Conservation (phyloP, 2,797 vertebrate genomes). For the Botia almorhae region DNA sequence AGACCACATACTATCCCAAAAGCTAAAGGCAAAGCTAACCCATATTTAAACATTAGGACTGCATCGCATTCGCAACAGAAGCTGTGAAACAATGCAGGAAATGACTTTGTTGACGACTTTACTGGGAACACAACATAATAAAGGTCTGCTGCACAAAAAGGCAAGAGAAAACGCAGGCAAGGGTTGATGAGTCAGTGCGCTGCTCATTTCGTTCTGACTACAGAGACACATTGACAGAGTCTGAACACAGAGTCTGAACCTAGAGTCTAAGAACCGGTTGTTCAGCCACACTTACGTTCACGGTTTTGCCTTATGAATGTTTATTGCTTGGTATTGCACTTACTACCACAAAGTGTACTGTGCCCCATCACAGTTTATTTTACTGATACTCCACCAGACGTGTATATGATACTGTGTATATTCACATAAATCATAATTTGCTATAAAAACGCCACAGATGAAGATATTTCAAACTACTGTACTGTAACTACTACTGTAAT, state of each 20-base stretch:
- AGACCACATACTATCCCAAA: conserved; percentile 18
- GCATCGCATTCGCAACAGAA: conserved; percentile 23
- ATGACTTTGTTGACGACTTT: conserved; percentile 34
- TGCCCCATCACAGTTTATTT: no score
- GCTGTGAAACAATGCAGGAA: conserved; percentile 28
- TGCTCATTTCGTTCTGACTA: conserved; percentile 59
- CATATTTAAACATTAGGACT: conserved; percentile 31
- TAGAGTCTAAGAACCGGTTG: conserved; percentile 6
- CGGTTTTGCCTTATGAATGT: not conserved
- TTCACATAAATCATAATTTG: no score
- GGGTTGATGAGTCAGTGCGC: conserved; percentile 58
- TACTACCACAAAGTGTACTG: not conserved
- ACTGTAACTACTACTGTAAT: no score
- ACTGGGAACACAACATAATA: conserved; percentile 43
- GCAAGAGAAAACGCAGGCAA: conserved; percentile 29
- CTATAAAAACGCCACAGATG: no score
- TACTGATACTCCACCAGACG: no score
- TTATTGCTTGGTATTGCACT: not conserved
- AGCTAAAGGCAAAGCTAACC: conserved; percentile 23
- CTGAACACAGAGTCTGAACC: conserved; percentile 16
- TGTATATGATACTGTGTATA: no score
- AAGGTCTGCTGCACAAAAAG: conserved; percentile 37
- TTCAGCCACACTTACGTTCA: conserved; percentile 2
- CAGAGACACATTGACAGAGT: conserved; percentile 47
- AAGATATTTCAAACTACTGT: no score